phyloP scores from a whole-genome alignment of 2,888 invertebrate genomes.

The Melinaea menophilus region DNA sequence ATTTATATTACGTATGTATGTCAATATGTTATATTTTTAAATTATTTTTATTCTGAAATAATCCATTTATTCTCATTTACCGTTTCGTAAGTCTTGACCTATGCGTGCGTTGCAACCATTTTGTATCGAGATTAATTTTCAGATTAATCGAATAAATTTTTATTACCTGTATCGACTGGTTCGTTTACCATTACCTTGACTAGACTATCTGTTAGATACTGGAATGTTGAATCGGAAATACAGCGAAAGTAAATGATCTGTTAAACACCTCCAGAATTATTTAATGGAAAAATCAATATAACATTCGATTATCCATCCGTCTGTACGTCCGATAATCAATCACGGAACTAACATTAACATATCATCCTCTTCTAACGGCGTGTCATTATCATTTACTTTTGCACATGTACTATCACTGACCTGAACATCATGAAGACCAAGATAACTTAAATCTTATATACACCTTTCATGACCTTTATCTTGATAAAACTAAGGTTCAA shows the following conservation, averaged over 20 bases:
- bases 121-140: constrained; percentile 31
- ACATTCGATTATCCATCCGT: background rate
- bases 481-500: constrained; percentile 2
- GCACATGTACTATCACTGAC: constrained; percentile 40
- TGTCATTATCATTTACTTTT: constrained; percentile 44
- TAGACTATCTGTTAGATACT: background rate
- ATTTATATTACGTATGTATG: no score
- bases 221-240: background rate
- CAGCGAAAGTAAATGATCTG: background rate
- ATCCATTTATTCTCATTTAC: background rate
- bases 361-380: constrained; percentile 34
- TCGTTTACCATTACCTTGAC: background rate
- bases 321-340: constrained; percentile 30
- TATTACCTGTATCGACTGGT: constrained; percentile 12
- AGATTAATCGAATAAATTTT: constrained; percentile 30
- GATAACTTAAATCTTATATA: background rate
- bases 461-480: constrained; percentile 3
- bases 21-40: background rate
- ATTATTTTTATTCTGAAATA: background rate
- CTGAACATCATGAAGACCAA: constrained; percentile 21
- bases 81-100: constrained; percentile 4
- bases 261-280: background rate
- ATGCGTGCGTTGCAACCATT: constrained; percentile 34
- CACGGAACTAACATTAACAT: constrained; percentile 37
- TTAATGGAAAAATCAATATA: no score